Evolutionary conservation across 2,113 vertebrate species (phyloP), one percentile per base, ranked within the genome.

Genomic region (Cavia porcellus): DNA sequence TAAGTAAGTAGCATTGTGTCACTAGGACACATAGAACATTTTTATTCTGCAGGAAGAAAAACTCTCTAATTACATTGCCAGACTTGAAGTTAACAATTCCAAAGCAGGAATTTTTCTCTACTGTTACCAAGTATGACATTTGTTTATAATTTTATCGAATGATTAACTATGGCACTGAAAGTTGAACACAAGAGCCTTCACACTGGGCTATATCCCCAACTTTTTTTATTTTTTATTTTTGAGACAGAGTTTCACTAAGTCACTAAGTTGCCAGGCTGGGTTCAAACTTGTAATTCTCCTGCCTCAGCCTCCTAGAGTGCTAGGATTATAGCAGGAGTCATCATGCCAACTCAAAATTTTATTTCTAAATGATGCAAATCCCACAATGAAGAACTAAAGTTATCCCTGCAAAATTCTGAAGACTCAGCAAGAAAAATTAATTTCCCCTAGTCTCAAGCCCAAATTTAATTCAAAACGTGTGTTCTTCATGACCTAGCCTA

Each of bases 361-460:
- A 92, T 94, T 96, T 96, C 93, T 90, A 96, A 96, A 88, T 45
- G 93, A 87, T 66, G n/a, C 77, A 94, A 86, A 96, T 90, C 62
- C 70, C 14, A 90, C 75, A 72, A 72, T 86, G 13, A 88, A 96
- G 96, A 94, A 59, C 70, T 70, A 77, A 96, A 96, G 35, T 42
- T 90, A 90, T 88, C 90, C 62, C 70, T 89, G 38, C 45, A 96
- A 96, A 97, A 96, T 38, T 68, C 52, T 86, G 38, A 92, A 86
- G 66, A 86, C 2, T 47, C 52, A 95, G 75, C 62, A 93, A 94
- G 82, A 90, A 97, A 96, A 89, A 55, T 74, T 57, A 7, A 83
- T 64, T 96, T 95, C 92, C 57, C 38, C 57, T 55, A 80, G 77
- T 32, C 32, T 80, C 50, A 89, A 97, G 38, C 62, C 61, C 85